Conservation (phyloP, 2,113 vertebrate species). For the Proteles cristata region DNA sequence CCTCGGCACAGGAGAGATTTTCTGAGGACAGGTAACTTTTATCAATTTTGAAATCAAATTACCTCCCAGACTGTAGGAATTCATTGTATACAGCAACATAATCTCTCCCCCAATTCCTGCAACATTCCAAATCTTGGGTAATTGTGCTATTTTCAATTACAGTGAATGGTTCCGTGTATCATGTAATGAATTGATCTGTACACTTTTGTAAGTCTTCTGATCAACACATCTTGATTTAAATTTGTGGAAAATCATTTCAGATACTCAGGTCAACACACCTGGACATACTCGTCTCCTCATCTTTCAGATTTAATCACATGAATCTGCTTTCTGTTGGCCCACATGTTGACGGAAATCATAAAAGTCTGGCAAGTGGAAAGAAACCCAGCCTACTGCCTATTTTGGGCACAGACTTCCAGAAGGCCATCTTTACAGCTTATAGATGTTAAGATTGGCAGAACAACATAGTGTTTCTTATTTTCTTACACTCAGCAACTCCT, state of each 20-base stretch:
- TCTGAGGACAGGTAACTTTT: neutral
- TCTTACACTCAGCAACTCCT: neutral
- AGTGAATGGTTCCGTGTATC: neutral
- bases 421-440: neutral
- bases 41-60: constrained; percentile 4
- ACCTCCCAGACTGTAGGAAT: neutral
- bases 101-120: neutral
- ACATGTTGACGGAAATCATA: neutral
- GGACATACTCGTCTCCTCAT: neutral
- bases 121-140: neutral
- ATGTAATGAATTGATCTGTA: neutral
- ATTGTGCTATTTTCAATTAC: neutral
- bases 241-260: neutral
- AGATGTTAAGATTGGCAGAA: neutral
- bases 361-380: neutral
- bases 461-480: neutral
- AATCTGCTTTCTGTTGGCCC: neutral
- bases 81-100: neutral
- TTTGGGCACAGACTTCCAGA: neutral
- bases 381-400: neutral
- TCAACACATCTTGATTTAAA: neutral
- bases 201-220: neutral
- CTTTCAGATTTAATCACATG: neutral
- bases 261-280: neutral
- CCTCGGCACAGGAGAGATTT: neutral